Base-by-base conservation (phyloP, 2,888 invertebrate genomes). In the Nomada goodeniana region DNA sequence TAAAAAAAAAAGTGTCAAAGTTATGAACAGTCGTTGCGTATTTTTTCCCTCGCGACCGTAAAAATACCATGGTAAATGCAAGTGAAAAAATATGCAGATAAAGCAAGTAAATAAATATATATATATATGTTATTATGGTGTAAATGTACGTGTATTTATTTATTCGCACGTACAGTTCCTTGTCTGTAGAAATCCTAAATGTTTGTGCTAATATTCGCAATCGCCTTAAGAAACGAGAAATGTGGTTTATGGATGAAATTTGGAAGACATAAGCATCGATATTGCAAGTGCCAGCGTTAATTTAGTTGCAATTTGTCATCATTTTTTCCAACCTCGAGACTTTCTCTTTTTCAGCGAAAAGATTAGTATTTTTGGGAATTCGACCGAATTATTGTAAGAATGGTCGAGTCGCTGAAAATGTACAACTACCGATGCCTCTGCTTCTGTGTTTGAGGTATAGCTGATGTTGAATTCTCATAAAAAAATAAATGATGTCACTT, bases 131-230 rank as follows among this genome's bases (percentile, higher is more conserved):
- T 18, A 13, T 18, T 26, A 26, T n/a, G 29, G 13, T 47, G 15
- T 2, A n/a, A 18, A 18, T 52, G 53, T 50, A 59, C 26, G 69
- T 61, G 70, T 59, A 80, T 53, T 67, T 63, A 59, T 80, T 80
- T 57, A 57, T 57, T 47, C 26, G 15, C 18, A 11, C 53, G 52
- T 53, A 50, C 26, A 53, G n/a, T 60, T 57, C 13, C n/a, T 59
- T 29, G n/a, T 15, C 15, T 44, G 23, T 70, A 50, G 63, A 61
- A 77, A 65, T 81, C 55, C 61, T 69, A 80, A 74, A 77, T 55
- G 29, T 71, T 83, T 83, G 78, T 81, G 65, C 84, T 74, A 63
- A 53, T 44, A n/a, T 29, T 61, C 44, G 47, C 42, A 50, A 72
- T 71, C 76, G 55, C 53, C 44, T 70, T 65, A 42, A 60, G 57